Conservation (phyloP, 2,888 invertebrate genomes). For the Poecilobothrus nobilitatus region DNA sequence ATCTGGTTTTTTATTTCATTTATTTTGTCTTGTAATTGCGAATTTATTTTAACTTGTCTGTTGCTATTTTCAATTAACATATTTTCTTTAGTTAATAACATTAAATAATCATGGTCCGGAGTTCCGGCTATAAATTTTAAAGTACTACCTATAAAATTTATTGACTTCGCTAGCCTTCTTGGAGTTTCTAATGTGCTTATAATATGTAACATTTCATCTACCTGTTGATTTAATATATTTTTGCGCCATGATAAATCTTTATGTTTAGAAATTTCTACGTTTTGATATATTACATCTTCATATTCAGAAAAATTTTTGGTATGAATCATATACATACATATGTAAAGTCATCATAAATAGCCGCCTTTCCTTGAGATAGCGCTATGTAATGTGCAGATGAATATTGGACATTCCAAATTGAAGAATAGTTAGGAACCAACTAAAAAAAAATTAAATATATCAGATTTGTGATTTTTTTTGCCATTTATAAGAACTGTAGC, state of each 20-base stretch:
- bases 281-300: background rate
- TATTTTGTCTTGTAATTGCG: background rate
- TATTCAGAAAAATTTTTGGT: background rate
- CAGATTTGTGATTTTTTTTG: constrained; percentile 11
- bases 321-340: background rate
- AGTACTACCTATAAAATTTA: constrained; percentile 5
- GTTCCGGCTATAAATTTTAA: constrained; percentile 9
- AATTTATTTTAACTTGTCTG: too few relatives aligned
- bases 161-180: constrained; percentile 3
- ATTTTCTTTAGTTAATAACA: constrained; percentile 10
- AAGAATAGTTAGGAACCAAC: background rate
- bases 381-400: background rate
- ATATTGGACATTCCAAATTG: background rate
- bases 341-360: background rate
- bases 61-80: too few relatives aligned
- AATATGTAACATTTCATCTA: background rate
- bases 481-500: constrained; percentile 11
- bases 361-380: background rate
- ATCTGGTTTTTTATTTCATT: constrained; percentile 3
- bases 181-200: constrained; percentile 11
- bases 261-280: background rate
- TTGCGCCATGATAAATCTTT: background rate
- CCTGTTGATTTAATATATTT: constrained; percentile 10
- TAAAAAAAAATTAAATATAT: too few relatives aligned
- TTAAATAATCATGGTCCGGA: background rate